Conservation (phyloP, 2,113 vertebrate genomes). For the Garra rufa region DNA sequence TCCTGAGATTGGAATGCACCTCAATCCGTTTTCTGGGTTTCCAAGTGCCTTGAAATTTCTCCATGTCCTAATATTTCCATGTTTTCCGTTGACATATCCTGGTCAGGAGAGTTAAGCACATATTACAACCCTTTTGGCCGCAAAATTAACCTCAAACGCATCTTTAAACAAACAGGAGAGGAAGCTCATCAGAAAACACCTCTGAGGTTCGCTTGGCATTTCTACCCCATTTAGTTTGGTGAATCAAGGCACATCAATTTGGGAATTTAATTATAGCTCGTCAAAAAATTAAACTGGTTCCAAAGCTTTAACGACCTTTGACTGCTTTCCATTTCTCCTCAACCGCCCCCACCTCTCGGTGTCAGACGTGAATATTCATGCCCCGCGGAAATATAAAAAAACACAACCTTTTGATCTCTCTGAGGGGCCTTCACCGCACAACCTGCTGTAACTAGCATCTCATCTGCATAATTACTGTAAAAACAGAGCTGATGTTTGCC, state of each 20-base stretch:
- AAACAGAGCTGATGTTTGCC: constrained; percentile 43
- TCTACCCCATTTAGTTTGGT: neutral
- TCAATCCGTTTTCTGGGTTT: neutral
- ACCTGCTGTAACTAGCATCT: constrained; percentile 45
- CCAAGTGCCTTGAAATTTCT: neutral
- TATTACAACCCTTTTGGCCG: neutral
- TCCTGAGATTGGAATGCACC: neutral
- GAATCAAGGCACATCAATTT: constrained; percentile 24
- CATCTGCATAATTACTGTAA: constrained; percentile 54
- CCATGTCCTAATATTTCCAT: neutral
- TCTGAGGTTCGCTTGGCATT: neutral
- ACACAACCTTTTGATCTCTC: constrained; percentile 53
- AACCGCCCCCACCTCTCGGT: constrained; percentile 17
- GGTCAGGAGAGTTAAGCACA: neutral
- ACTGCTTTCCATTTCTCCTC: constrained; percentile 37
- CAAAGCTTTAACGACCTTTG: constrained; percentile 45
- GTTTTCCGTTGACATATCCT: neutral
- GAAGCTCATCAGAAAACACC: neutral
- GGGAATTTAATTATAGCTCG: constrained; percentile 44
- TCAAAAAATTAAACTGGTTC: constrained; percentile 24
- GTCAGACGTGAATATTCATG: constrained; percentile 55
- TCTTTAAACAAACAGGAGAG: constrained; percentile 3
- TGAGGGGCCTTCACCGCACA: constrained; percentile 21
- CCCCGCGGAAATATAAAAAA: constrained; percentile 18
- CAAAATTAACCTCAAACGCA: neutral